These are phyloP conservation scores for Apostichopus leukothele DNA, from an alignment of 53 echinoderm and acorn worm species.

Conservation along the genomic window DNA sequence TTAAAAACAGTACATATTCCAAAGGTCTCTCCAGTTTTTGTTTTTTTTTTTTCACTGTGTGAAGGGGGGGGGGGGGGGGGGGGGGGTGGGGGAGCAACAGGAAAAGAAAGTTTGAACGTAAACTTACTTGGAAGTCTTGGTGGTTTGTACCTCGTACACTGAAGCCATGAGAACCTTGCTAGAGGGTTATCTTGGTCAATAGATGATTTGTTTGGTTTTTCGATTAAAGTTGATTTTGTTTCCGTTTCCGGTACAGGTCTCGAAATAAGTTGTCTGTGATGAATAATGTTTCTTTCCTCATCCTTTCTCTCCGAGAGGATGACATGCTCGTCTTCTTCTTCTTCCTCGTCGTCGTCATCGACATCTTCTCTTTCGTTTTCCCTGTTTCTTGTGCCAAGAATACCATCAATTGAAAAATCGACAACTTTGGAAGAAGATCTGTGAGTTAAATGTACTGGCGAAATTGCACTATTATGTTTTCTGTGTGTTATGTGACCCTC, in stretches of 20 bases:
- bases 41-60: too few species aligned
- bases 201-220: constrained; percentile 38
- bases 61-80: too few species aligned
- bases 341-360: too few species aligned
- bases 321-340: not conserved
- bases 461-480: constrained; percentile 28
- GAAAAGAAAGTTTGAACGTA: too few species aligned
- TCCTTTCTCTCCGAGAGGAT: constrained; percentile 26
- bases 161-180: constrained; percentile 92
- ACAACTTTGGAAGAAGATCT: constrained; percentile 32
- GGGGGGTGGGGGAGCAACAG: too few species aligned
- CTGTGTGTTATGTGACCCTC: not conserved
- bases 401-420: constrained; percentile 88
- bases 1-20: too few species aligned
- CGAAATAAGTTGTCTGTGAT: constrained; percentile 7
- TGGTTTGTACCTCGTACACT: constrained; percentile 93
- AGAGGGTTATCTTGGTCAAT: constrained; percentile 69
- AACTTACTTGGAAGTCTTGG: constrained; percentile 90
- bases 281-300: not conserved
- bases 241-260: constrained; percentile 12
- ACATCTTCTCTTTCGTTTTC: not conserved
- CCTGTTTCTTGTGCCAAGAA: constrained; percentile 58
- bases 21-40: too few species aligned
- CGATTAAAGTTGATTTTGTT: constrained; percentile 10
- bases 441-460: not conserved